Evolutionary conservation across 1,140 invertebrate genomes (phyloP), one percentile per base, ranked within the genome.

Genomic region (Zaprionus ornatus): DNA sequence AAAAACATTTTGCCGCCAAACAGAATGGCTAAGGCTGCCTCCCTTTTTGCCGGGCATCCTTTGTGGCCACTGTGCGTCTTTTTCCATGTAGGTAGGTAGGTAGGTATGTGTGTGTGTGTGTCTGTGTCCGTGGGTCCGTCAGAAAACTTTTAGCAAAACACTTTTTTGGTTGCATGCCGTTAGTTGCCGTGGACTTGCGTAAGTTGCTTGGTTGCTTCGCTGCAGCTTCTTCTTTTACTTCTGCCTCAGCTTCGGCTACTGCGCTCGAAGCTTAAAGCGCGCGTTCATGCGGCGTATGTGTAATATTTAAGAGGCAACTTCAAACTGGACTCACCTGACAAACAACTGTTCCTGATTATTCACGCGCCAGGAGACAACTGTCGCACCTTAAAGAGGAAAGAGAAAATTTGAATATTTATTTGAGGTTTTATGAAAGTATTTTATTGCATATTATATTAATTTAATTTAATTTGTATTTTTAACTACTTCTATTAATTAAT

Each of bases 271-370:
- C 83, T 86, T 86, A 82, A 86, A 86, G 76, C 62, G 57, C 27
- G 35, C 35, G 64, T 45, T 63, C 50, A 57, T 54, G 57, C 10
- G 66, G 77, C 84, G 83, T 80, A 87, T 83, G 84, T 76, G 69
- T 86, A 32, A 83, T 78, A 52, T 68, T 85, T 80, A 70, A 75
- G 74, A 55, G 23, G 48, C 10, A 25, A 54, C 21, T 66, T 77
- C 42, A 15, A 42, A 55, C 23, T 52, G 40, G 54, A 93, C 94
- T 95, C 94, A 98, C 97, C 97, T 98, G 75, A 98, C 96, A 94
- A 98, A 98, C 92, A 98, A 94, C 91, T 98, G 97, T 93, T 98
- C 97, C 93, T 98, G 97, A 94, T 98, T 98, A 93, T 98, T 98
- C 32, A 98, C 97, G 85, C 97, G 94, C 97, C 97, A 99, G 88